Conservation (phyloP, 2,113 vertebrate species). For the Serinus canaria region DNA sequence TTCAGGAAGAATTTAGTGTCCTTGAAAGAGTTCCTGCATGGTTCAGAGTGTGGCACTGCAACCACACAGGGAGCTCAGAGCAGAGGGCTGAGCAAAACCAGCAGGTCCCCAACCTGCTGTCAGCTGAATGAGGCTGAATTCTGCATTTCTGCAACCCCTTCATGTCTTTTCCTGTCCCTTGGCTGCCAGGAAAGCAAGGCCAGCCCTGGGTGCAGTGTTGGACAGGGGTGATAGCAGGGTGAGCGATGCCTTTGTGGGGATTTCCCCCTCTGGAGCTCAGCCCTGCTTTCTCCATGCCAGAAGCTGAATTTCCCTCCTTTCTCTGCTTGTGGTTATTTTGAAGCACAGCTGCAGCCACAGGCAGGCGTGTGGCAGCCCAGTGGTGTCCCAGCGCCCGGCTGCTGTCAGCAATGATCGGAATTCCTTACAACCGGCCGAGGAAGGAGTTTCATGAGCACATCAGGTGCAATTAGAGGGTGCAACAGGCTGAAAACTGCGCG, state of each 20-base stretch:
- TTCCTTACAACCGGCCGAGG: background rate
- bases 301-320: background rate
- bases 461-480: background rate
- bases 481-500: background rate
- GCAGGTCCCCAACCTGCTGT: background rate
- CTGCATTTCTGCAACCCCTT: background rate
- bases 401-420: fast-evolving
- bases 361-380: background rate
- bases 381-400: background rate
- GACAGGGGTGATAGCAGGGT: background rate
- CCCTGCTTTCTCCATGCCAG: background rate
- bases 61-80: background rate
- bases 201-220: background rate
- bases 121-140: background rate
- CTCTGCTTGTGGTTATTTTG: background rate
- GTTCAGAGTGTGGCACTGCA: fast-evolving
- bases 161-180: background rate
- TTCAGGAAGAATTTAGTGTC: background rate
- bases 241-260: background rate
- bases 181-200: background rate
- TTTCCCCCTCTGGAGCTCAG: background rate
- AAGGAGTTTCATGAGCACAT: background rate
- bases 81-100: background rate
- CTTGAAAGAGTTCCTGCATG: background rate
- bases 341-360: background rate